Evolutionary conservation across 2,888 invertebrate genomes (phyloP).

Genomic region (Drosophila rellima): DNA sequence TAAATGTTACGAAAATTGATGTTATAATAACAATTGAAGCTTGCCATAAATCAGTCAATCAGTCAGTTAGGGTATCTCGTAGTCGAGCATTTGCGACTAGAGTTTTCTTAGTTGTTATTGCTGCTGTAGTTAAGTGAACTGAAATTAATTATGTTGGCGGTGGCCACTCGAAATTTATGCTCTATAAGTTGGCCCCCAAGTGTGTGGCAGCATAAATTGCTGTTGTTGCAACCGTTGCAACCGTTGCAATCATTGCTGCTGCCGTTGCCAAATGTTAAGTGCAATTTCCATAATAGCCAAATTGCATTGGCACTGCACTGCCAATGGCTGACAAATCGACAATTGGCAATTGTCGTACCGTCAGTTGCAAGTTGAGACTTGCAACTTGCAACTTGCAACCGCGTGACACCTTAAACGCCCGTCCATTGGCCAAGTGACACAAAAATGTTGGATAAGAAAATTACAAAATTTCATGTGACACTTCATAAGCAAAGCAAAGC

Average conservation of each 20-base stretch:
- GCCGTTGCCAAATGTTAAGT: slow-evolving; percentile 28
- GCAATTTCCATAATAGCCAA: slow-evolving; percentile 76
- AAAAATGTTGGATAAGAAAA: slow-evolving; percentile 70
- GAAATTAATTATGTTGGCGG: slow-evolving; percentile 77
- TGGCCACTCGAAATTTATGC: slow-evolving; percentile 68
- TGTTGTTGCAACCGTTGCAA: slow-evolving; percentile 20
- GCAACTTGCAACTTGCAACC: slow-evolving; percentile 9
- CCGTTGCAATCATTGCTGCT: slow-evolving; percentile 6
- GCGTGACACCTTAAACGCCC: slow-evolving; percentile 71
- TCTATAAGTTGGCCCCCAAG: slow-evolving; percentile 75
- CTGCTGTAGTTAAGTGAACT: slow-evolving; percentile 57
- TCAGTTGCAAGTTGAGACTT: slow-evolving; percentile 18
- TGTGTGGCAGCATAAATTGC: slow-evolving; percentile 76
- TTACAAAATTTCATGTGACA: slow-evolving; percentile 81
- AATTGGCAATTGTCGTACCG: slow-evolving; percentile 40
- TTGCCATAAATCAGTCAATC: too few relatives aligned
- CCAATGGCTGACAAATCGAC: slow-evolving; percentile 76
- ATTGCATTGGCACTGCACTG: slow-evolving; percentile 59
- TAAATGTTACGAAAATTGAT: too few relatives aligned
- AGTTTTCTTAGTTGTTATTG: slow-evolving; percentile 38
- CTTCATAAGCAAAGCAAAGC: slow-evolving; percentile 57
- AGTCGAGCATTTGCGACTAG: background rate
- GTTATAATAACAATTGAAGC: too few relatives aligned
- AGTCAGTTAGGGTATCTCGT: background rate
- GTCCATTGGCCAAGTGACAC: slow-evolving; percentile 47